These are phyloP conservation scores for Sinonovacula constricta DNA, from an alignment of 1,140 invertebrate species.

Conservation along the genomic window DNA sequence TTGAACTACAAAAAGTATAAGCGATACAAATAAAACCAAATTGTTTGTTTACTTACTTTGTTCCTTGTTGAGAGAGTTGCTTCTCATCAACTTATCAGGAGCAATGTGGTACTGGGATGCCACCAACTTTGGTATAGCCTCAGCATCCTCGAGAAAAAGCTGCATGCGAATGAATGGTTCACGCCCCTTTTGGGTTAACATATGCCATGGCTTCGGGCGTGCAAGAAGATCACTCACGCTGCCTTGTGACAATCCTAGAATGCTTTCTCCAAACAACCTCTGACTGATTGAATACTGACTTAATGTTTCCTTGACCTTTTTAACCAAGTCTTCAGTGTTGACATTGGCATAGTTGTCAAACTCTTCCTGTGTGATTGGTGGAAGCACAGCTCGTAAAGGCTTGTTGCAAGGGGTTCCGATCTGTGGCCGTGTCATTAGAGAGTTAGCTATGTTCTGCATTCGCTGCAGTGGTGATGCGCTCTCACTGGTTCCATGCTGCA, in stretches of 20 bases:
- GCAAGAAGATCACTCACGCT: conserved; percentile 98
- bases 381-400: conserved; percentile 96
- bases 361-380: conserved; percentile 98
- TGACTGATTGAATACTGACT: conserved; percentile 99
- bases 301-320: conserved; percentile 96
- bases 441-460: conserved; percentile 99
- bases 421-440: conserved; percentile 87
- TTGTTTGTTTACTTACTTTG: conserved; percentile 49
- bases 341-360: conserved; percentile 99
- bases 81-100: conserved; percentile 87
- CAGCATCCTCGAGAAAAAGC: conserved; percentile 96
- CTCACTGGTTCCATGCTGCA: conserved; percentile 79
- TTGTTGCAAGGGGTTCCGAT: conserved; percentile 83
- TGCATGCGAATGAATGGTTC: conserved; percentile 99
- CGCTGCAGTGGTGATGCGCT: conserved; percentile 90
- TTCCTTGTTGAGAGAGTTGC: conserved; percentile 54
- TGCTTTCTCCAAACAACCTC: conserved; percentile 97
- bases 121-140: conserved; percentile 96
- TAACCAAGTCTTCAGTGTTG: conserved; percentile 99
- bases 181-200: conserved; percentile 98
- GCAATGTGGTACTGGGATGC: conserved; percentile 98
- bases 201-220: conserved; percentile 99
- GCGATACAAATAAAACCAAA: too few relatives aligned
- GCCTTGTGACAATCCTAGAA: conserved; percentile 91
- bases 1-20: too few relatives aligned